phyloP scores from a whole-genome alignment of 2,888 invertebrate genomes.

The Prosapia bicincta region DNA sequence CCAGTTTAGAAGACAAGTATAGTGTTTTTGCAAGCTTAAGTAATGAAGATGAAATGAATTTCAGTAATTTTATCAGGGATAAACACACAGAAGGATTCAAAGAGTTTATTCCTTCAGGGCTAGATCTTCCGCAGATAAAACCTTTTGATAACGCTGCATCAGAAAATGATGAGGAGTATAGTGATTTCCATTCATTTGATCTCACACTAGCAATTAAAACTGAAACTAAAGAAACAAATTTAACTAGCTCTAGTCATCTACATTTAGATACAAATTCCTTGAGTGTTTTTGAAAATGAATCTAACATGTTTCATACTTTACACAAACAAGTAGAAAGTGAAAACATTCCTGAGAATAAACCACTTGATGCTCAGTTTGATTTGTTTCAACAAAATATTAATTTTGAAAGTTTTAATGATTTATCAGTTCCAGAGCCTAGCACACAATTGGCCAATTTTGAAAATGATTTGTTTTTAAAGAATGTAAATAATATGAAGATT shows the following conservation, averaged over 20 bases:
- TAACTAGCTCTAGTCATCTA: too few relatives aligned
- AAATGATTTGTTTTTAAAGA: not conserved
- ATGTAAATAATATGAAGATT: not conserved
- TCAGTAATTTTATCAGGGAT: not conserved
- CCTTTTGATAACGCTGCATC: not conserved
- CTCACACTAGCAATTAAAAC: not conserved
- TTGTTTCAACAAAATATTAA: not conserved
- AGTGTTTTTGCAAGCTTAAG: constrained; percentile 36
- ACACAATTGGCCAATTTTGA: not conserved
- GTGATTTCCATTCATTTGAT: not conserved
- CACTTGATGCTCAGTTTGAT: not conserved
- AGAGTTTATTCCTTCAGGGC: not conserved
- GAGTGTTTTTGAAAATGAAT: not conserved
- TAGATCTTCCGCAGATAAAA: not conserved
- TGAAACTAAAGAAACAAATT: not conserved
- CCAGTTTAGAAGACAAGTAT: constrained; percentile 21
- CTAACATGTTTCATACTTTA: not conserved
- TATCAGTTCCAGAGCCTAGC: not conserved
- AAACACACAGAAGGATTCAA: not conserved
- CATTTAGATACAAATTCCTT: too few relatives aligned
- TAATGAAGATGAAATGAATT: not conserved
- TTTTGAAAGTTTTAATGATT: not conserved
- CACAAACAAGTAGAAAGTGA: not conserved
- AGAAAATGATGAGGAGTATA: not conserved
- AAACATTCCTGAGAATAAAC: not conserved